A percentile compares a stretch with the other conserved stretches of the same genome.
Evolutionary conservation across 2,888 invertebrate species (phyloP).

Genomic region (Yponomeuta sedellus): DNA sequence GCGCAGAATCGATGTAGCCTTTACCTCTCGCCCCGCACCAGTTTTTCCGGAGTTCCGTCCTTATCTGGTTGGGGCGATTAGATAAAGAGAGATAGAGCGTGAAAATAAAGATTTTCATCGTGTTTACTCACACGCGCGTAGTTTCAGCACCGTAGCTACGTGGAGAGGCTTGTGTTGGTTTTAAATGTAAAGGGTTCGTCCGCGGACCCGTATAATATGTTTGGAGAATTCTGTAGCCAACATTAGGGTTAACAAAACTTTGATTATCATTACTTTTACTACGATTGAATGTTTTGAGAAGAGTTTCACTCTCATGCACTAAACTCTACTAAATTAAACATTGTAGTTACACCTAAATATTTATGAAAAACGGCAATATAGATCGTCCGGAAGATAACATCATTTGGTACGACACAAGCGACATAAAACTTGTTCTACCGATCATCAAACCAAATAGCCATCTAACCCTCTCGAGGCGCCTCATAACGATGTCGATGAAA

Average conservation of each 20-base stretch:
- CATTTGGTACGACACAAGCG: neutral
- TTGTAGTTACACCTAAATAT: neutral
- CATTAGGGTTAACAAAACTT: constrained; percentile 58
- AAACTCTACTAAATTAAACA: neutral
- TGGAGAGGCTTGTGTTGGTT: constrained; percentile 53
- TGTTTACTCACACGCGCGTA: constrained; percentile 70
- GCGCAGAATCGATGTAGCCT: constrained; percentile 77
- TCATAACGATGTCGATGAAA: constrained; percentile 41
- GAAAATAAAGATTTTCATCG: constrained; percentile 78
- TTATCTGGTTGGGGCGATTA: constrained; percentile 74
- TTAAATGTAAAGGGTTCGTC: constrained; percentile 46
- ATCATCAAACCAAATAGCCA: neutral
- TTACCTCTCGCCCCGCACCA: constrained; percentile 73
- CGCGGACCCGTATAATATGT: constrained; percentile 29
- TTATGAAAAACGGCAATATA: neutral
- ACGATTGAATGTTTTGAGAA: neutral
- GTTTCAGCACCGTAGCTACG: constrained; percentile 53
- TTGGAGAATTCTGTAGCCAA: constrained; percentile 54
- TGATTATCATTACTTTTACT: neutral
- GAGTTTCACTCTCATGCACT: neutral
- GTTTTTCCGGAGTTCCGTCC: constrained; percentile 76
- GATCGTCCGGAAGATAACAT: neutral
- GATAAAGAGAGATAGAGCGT: constrained; percentile 77
- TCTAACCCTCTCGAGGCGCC: constrained; percentile 27
- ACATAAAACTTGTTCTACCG: constrained; percentile 1